Percentiles rank a stretch among this genome's conserved stretches.
These are phyloP conservation scores for Oligia latruncula DNA, from an alignment of 2,888 invertebrate genomes.

Conservation along the genomic window DNA sequence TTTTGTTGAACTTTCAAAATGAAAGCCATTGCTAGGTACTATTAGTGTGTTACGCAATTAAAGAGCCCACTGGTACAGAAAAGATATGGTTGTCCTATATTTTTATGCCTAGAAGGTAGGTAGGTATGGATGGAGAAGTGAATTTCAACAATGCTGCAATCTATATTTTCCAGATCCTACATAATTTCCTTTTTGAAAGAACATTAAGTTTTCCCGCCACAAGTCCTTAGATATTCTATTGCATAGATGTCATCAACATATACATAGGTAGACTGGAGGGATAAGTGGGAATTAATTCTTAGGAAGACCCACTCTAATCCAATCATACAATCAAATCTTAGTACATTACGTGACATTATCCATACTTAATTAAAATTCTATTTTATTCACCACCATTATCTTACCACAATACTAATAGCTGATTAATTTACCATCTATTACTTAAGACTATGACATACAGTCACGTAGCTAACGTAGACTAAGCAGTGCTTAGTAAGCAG, in stretches of 20 bases:
- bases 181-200: too few species aligned
- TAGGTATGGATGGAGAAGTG: too few species aligned
- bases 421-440: conserved; percentile 11
- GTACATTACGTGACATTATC: background rate
- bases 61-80: background rate
- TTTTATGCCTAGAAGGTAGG: too few species aligned
- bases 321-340: background rate
- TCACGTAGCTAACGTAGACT: conserved; percentile 9
- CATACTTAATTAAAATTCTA: background rate
- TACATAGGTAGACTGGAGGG: too few species aligned
- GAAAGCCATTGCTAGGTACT: too few species aligned
- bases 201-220: background rate
- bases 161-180: background rate
- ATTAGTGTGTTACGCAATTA: too few species aligned
- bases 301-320: background rate
- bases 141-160: background rate
- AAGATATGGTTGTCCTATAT: background rate
- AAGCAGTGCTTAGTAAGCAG: background rate
- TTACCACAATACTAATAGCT: conserved; percentile 3
- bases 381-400: conserved; percentile 3
- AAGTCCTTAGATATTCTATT: background rate
- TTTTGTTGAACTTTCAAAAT: too few species aligned
- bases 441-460: background rate
- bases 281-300: background rate
- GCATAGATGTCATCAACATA: background rate